These are phyloP conservation scores for Drosophila elegans DNA, from an alignment of 1,140 invertebrate species.

Conservation along the genomic window DNA sequence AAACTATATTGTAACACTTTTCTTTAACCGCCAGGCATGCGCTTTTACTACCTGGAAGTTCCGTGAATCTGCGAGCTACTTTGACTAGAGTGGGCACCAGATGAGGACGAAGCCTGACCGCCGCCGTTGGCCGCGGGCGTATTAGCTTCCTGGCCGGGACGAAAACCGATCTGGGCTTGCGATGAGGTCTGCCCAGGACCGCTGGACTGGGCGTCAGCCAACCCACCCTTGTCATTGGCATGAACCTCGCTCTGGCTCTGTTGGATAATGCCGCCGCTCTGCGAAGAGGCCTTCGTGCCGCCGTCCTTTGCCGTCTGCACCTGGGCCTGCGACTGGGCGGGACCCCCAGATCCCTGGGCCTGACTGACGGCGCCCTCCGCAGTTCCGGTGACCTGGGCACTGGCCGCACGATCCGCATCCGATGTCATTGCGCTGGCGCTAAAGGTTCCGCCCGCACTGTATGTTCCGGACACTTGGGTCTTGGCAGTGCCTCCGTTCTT, in stretches of 20 bases:
- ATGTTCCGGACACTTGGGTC: constrained; percentile 91
- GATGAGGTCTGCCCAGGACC: constrained; percentile 93
- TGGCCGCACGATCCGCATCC: constrained; percentile 90
- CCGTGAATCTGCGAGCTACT: constrained; percentile 90
- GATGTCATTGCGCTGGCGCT: constrained; percentile 92
- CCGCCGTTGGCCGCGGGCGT: constrained; percentile 87
- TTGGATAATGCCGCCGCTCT: constrained; percentile 90
- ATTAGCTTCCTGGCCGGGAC: constrained; percentile 87
- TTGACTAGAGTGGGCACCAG: constrained; percentile 89
- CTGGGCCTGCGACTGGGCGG: constrained; percentile 91
- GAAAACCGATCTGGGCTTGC: constrained; percentile 94
- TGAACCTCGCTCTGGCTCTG: constrained; percentile 86
- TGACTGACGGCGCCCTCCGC: constrained; percentile 90
- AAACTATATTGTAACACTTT: not conserved
- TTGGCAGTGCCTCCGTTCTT: constrained; percentile 90
- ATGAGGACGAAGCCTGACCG: constrained; percentile 91
- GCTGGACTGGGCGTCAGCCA: constrained; percentile 93
- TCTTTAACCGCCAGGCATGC: not conserved
- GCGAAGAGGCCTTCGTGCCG: constrained; percentile 89
- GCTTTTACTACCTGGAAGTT: constrained; percentile 87
- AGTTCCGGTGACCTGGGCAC: constrained; percentile 89
- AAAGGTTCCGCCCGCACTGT: constrained; percentile 90
- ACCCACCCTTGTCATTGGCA: constrained; percentile 91
- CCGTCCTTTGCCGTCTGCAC: constrained; percentile 91
- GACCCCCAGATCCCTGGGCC: constrained; percentile 90